Percentiles rank a stretch among this genome's conserved stretches.
These are phyloP conservation scores for Apoderus coryli DNA, from an alignment of 2,888 invertebrate genomes.

Conservation along the genomic window DNA sequence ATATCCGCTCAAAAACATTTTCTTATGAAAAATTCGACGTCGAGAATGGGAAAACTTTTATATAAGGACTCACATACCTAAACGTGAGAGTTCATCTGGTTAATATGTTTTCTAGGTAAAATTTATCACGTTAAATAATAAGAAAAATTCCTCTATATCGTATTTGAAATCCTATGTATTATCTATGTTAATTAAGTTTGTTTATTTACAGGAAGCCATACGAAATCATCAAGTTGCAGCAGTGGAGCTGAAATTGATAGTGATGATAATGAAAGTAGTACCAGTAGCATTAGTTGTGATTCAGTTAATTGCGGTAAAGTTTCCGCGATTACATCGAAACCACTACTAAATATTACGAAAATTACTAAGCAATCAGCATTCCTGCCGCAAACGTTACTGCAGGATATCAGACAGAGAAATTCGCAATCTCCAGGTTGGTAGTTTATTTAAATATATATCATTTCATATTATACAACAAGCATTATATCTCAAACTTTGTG, in stretches of 20 bases:
- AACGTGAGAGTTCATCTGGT: no score
- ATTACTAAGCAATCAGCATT: constrained; percentile 23
- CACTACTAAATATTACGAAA: constrained; percentile 2
- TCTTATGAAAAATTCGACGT: no score
- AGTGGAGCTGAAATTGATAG: constrained; percentile 53
- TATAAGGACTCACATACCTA: no score
- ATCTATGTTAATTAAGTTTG: background rate
- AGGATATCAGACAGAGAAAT: constrained; percentile 54
- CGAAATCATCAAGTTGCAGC: constrained; percentile 34
- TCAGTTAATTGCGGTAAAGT: constrained; percentile 62
- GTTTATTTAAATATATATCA: no score
- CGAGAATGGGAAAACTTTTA: no score
- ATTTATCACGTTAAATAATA: no score
- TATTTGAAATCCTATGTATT: background rate
- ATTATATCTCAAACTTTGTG: no score
- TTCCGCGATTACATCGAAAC: constrained; percentile 17
- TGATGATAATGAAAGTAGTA: constrained; percentile 58
- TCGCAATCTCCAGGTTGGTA: constrained; percentile 33
- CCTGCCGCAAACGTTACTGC: constrained; percentile 50
- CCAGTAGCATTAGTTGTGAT: constrained; percentile 61
- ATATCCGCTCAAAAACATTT: no score
- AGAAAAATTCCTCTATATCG: no score
- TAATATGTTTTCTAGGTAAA: no score
- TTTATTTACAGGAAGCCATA: constrained; percentile 28
- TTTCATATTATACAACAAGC: no score